A percentile compares a stretch with the other conserved stretches of the same genome.
These are phyloP conservation scores for Hydropotes inermis DNA, from an alignment of 2,113 vertebrate species.

Conservation along the genomic window DNA sequence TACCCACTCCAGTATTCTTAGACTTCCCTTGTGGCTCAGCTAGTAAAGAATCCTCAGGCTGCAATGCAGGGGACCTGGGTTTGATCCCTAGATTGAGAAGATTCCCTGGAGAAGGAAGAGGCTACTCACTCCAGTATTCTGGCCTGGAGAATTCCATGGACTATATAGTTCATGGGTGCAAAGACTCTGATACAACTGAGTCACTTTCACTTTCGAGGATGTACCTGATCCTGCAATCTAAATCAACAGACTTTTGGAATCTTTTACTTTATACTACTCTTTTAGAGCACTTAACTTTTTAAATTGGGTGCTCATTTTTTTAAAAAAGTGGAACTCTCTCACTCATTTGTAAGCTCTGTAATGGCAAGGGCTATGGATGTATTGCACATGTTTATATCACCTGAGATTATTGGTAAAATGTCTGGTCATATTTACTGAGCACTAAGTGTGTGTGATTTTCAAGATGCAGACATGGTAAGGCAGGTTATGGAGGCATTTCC, in stretches of 20 bases:
- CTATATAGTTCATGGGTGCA: not conserved
- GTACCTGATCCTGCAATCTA: not conserved
- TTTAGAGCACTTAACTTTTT: not conserved
- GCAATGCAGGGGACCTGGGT: too few relatives aligned
- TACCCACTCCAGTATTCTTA: too few relatives aligned
- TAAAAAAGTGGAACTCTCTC: not conserved
- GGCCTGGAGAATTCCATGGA: not conserved
- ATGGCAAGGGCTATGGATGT: not conserved
- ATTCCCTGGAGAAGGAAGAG: not conserved
- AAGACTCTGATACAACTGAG: not conserved
- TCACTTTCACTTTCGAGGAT: not conserved
- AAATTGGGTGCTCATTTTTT: not conserved
- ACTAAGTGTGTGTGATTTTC: not conserved
- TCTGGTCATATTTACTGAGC: not conserved
- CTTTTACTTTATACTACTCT: not conserved
- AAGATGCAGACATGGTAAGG: not conserved
- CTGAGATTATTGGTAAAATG: not conserved
- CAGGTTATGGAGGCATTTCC: not conserved
- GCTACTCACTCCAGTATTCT: not conserved
- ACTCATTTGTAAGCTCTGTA: not conserved
- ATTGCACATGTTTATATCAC: not conserved
- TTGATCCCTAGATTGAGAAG: too few relatives aligned
- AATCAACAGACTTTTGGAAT: not conserved
- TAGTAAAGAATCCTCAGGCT: too few relatives aligned
- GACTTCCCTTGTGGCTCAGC: too few relatives aligned